These are phyloP conservation scores for Anguilla marmorata DNA, from an alignment of 2,797 vertebrate species.

Conservation along the genomic window DNA sequence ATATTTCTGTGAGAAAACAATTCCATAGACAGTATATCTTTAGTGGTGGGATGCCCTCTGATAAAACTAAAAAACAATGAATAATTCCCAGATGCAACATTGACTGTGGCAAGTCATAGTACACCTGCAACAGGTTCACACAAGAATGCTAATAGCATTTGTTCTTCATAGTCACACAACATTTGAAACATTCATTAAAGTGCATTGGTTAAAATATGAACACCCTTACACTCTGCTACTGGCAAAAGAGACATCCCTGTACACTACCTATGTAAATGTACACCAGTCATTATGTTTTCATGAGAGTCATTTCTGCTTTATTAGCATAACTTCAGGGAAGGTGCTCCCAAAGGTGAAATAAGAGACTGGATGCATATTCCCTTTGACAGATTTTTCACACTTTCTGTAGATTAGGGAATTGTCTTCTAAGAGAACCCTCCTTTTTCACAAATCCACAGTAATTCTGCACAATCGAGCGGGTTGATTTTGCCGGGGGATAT, in stretches of 20 bases:
- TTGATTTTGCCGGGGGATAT: background rate
- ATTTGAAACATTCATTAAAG: background rate
- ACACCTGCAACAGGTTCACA: background rate
- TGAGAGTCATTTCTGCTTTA: background rate
- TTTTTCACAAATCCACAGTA: background rate
- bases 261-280: background rate
- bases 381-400: background rate
- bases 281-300: background rate
- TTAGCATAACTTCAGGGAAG: constrained; percentile 1
- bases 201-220: background rate
- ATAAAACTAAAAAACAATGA: background rate
- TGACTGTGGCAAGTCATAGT: background rate
- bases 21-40: background rate
- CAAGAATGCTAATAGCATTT: background rate
- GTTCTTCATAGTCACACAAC: background rate
- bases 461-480: background rate
- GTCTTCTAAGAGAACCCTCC: background rate
- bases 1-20: background rate
- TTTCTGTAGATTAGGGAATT: background rate
- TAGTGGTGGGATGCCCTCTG: background rate
- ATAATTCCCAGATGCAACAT: background rate
- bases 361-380: background rate
- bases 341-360: constrained; percentile 8
- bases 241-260: background rate
- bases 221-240: background rate